Evolutionary conservation across 1,140 invertebrate species (phyloP).

Genomic region (Lysiphlebus fabarum): DNA sequence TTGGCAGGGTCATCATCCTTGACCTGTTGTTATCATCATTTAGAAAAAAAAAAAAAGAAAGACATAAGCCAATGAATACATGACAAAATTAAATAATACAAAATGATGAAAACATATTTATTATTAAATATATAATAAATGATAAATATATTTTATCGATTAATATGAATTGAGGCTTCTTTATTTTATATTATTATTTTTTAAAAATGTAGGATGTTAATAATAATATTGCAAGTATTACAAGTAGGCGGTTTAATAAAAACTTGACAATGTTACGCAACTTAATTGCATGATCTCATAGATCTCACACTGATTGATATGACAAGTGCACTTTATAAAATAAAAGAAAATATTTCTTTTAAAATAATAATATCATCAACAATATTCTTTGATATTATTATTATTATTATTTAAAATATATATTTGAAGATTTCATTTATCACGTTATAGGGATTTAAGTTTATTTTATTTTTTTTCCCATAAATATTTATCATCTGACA

Average conservation of each 20-base stretch:
- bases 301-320: conserved; percentile 31
- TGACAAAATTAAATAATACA: no score
- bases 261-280: conserved; percentile 31
- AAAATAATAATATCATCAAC: neutral
- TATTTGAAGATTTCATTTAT: conserved; percentile 2
- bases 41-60: conserved; percentile 9
- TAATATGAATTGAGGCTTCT: no score
- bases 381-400: neutral
- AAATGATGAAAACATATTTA: no score
- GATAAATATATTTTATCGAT: no score
- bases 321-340: conserved; percentile 12
- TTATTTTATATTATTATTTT: conserved; percentile 8
- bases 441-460: neutral
- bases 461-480: conserved; percentile 14
- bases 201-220: conserved; percentile 27
- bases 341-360: neutral
- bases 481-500: conserved; percentile 29
- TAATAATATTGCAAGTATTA: conserved; percentile 22
- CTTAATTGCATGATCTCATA: conserved; percentile 40
- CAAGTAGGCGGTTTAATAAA: conserved; percentile 29
- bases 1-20: conserved; percentile 29
- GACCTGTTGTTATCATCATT: conserved; percentile 28
- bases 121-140: no score
- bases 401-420: neutral
- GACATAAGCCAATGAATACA: conserved; percentile 8